These are phyloP conservation scores for Sebastes miniatus DNA, from an alignment of 2,797 vertebrate species.

Conservation along the genomic window DNA sequence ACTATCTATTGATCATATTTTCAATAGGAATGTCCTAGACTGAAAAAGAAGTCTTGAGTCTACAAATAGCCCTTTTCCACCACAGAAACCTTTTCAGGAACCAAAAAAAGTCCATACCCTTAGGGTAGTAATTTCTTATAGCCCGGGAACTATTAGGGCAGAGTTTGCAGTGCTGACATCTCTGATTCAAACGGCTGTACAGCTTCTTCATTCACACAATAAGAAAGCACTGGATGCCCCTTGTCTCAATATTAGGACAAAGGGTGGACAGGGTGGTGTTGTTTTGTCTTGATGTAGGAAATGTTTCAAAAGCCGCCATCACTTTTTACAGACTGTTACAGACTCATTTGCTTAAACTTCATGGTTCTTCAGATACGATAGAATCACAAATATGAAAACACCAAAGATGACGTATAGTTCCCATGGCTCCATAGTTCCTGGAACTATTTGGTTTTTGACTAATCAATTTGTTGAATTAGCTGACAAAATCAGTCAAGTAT, in stretches of 20 bases:
- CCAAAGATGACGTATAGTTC: not conserved
- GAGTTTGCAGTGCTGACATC: not conserved
- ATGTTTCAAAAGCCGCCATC: not conserved
- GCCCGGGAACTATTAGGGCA: not conserved
- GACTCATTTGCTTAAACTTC: not conserved
- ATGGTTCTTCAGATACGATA: not conserved
- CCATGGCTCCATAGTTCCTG: not conserved
- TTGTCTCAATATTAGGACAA: not conserved
- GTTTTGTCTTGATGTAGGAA: not conserved
- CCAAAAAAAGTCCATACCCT: not conserved
- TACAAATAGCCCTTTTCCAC: not conserved
- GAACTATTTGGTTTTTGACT: not conserved
- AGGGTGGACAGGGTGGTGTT: not conserved
- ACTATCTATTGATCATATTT: not conserved
- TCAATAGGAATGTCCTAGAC: not conserved
- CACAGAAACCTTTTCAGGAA: not conserved
- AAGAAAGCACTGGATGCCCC: not conserved
- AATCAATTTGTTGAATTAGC: not conserved
- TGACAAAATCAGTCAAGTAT: not conserved
- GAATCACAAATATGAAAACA: not conserved
- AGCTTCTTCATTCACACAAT: not conserved
- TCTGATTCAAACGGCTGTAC: not conserved
- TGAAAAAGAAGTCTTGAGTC: not conserved
- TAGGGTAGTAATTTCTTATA: not conserved
- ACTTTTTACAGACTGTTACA: not conserved